Evolutionary conservation across 2,797 vertebrate genomes (phyloP).

Genomic region (Tiaroga cobitis): DNA sequence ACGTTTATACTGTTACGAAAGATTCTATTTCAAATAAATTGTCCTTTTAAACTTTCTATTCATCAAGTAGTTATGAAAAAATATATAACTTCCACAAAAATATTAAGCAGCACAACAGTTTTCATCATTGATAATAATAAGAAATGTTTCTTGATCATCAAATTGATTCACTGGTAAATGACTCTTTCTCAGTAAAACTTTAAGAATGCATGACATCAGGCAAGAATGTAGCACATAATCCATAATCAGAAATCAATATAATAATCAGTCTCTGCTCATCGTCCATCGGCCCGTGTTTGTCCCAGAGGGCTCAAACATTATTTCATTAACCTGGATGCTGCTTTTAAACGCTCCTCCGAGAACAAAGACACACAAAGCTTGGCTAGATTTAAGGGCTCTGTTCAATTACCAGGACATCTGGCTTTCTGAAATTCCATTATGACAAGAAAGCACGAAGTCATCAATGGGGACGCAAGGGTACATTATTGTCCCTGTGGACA

Average conservation of each 20-base stretch:
- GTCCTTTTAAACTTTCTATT: background rate
- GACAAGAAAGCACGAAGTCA: constrained; percentile 6
- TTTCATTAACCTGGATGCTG: constrained; percentile 20
- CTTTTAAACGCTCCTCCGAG: constrained; percentile 21
- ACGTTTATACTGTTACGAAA: background rate
- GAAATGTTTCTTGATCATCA: background rate
- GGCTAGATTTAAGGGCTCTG: constrained; percentile 32
- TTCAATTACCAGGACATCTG: constrained; percentile 49
- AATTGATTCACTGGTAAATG: background rate
- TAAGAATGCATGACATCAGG: background rate
- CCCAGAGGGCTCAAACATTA: constrained; percentile 21
- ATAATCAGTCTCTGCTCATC: background rate
- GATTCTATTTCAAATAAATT: background rate
- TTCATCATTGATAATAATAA: background rate
- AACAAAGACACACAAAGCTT: constrained; percentile 25
- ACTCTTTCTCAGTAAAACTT: background rate
- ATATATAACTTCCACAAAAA: background rate
- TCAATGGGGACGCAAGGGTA: background rate
- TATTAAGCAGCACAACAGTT: background rate
- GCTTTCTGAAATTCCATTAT: constrained; percentile 30
- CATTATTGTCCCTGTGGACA: background rate
- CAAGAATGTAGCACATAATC: background rate
- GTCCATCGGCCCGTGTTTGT: background rate
- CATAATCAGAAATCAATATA: constrained; percentile 5
- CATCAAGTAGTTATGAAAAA: background rate